A percentile compares a stretch with the other conserved stretches of the same genome.
These are phyloP conservation scores for Heterodera filipjevi DNA, from an alignment of 2,888 invertebrate genomes.

Conservation along the genomic window DNA sequence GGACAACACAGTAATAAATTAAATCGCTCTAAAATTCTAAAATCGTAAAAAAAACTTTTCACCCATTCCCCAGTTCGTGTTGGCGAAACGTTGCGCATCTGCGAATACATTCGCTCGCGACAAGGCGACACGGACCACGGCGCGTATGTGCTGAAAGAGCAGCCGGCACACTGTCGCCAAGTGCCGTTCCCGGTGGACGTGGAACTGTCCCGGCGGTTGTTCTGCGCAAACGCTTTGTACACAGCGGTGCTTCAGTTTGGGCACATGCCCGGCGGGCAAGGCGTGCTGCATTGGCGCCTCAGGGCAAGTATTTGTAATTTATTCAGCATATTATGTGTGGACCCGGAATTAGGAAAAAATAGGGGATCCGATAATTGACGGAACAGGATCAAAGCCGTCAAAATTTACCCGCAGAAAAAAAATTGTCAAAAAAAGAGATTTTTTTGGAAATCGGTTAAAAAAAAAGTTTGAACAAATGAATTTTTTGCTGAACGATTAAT, in stretches of 20 bases:
- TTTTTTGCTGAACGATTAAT: no score
- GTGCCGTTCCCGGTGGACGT: constrained; percentile 45
- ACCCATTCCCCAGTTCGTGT: constrained; percentile 35
- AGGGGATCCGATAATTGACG: no score
- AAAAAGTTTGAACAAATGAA: no score
- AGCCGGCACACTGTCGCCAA: constrained; percentile 28
- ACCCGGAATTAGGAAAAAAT: no score
- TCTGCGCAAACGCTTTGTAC: constrained; percentile 47
- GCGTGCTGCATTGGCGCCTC: constrained; percentile 40
- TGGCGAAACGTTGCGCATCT: constrained; percentile 42
- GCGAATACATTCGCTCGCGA: constrained; percentile 38
- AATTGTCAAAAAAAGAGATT: no score
- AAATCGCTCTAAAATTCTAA: no score
- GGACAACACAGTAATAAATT: no score
- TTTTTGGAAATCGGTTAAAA: no score
- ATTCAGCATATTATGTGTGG: no score
- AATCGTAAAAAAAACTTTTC: no score
- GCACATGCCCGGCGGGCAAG: constrained; percentile 38
- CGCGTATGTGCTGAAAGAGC: constrained; percentile 35
- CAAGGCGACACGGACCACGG: constrained; percentile 23
- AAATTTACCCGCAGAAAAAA: no score
- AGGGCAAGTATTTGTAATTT: constrained; percentile 34
- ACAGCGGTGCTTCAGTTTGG: constrained; percentile 48
- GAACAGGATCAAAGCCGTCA: no score
- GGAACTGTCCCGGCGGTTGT: constrained; percentile 42